Evolutionary conservation across 2,888 invertebrate genomes (phyloP), one percentile per base, ranked within the genome.

Genomic region (Eledone cirrhosa): DNA sequence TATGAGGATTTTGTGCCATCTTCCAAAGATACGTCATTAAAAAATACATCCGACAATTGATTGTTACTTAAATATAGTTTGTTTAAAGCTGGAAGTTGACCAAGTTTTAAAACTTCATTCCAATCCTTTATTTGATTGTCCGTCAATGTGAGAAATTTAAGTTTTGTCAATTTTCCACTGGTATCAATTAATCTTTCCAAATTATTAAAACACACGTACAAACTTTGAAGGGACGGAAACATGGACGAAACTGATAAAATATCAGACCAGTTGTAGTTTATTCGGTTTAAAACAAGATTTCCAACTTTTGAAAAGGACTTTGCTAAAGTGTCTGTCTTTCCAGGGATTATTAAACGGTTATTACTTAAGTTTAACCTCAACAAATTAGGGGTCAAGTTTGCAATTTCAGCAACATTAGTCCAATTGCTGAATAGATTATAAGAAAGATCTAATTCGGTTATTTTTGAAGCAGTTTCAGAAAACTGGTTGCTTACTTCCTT

Each of bases 71-170:
- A 90, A 90, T 94, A 94, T 69, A 97, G 90, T 79, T 94, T 93
- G 84, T 93, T 93, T 84, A 97, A 91, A 83, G 92, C 92, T 65
- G 92, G 91, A 92, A 97, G 97, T 90, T 82, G 79, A 47, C 89
- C 94, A 79, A 97, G 91, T 88, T 95, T 95, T 85, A 94, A 92
- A n/a, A 97, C 92, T 90, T 97, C 94, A 67, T 92, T 91, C 94
- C 97, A 97, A 74, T 93, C 92, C 78, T 92, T 91, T 65, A 97
- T 92, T 0, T 93, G 92, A 90, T 97, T 97, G 4, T 94, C 94
- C 90, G 96, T 95, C 72, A 97, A 91, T 83, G 95, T 94, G 31
- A 95, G 86, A 24, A 92, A 89, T 0, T 92, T 92, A 48, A 93
- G 85, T 83, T 91, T 90, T 14, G 88, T 92, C 85, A 82, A 86